A percentile compares a stretch with the other conserved stretches of the same genome.
Conservation (phyloP, 2,888 invertebrate species). For the Caenorhabditis sp. region DNA sequence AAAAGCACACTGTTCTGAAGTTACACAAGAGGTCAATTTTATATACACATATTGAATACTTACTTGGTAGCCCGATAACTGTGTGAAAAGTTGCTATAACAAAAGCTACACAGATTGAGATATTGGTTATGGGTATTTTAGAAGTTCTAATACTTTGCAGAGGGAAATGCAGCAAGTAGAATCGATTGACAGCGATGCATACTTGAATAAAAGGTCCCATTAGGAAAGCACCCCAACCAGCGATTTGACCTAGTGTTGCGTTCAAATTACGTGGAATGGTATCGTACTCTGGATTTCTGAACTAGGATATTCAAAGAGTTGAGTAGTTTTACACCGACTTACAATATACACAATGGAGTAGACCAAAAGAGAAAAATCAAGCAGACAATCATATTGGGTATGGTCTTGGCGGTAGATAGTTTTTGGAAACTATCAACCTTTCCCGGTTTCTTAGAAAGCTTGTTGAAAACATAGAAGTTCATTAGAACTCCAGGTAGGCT, state of each 20-base stretch:
- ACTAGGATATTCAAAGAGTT: too few species aligned
- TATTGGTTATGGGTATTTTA: conserved; percentile 17
- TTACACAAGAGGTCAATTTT: not conserved
- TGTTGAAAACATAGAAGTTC: conserved; percentile 20
- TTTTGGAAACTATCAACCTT: conserved; percentile 35
- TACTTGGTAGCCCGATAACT: not conserved
- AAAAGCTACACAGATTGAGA: conserved; percentile 19
- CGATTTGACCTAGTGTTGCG: conserved; percentile 39
- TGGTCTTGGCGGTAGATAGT: conserved; percentile 19
- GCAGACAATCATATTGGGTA: conserved; percentile 35
- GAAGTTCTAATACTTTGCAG: not conserved
- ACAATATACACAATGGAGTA: conserved; percentile 34
- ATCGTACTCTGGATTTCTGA: conserved; percentile 6
- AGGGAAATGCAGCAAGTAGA: conserved; percentile 34
- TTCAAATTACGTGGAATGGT: conserved; percentile 29
- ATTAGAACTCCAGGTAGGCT: conserved; percentile 24
- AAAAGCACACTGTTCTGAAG: conserved; percentile 28
- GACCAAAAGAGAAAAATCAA: conserved; percentile 30
- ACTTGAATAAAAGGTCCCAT: conserved; percentile 35
- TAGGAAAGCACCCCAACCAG: conserved; percentile 49
- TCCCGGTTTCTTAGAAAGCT: conserved; percentile 3
- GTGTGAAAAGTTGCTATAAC: conserved; percentile 13
- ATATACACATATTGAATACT: too few species aligned
- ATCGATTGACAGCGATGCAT: conserved; percentile 33
- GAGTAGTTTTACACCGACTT: too few species aligned